phyloP scores from a whole-genome alignment of 2,113 vertebrate genomes.

The Taurulus bubalis region DNA sequence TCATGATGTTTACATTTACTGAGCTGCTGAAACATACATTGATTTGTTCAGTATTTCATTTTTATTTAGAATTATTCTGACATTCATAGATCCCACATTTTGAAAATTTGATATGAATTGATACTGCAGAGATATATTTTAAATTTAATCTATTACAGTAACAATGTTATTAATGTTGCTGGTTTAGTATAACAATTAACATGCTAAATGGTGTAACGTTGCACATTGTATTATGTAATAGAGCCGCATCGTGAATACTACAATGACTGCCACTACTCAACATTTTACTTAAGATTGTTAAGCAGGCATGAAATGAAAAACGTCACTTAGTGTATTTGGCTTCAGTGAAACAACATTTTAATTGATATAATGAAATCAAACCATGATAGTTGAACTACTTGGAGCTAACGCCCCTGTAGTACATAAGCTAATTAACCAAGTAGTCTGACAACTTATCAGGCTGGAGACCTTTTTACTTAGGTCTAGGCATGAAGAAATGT shows the following conservation, averaged over 20 bases:
- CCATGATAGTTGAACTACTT: conserved; percentile 21
- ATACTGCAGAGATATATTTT: background rate
- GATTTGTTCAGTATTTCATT: conserved; percentile 11
- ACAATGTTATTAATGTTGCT: background rate
- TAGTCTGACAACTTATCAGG: conserved; percentile 24
- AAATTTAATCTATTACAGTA: background rate
- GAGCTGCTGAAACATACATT: background rate
- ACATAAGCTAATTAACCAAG: conserved; percentile 30
- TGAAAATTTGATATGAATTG: conserved; percentile 9
- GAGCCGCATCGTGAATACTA: conserved; percentile 8
- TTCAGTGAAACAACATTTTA: conserved; percentile 15
- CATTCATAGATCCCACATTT: background rate
- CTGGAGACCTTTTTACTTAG: conserved; percentile 27
- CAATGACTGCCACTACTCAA: conserved; percentile 3
- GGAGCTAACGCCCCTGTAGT: background rate
- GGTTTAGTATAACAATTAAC: background rate
- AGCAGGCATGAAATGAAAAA: conserved; percentile 22
- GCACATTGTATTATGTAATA: conserved; percentile 6
- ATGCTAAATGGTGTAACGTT: background rate
- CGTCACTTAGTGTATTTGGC: conserved; percentile 1
- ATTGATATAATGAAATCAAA: conserved; percentile 27
- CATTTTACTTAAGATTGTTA: conserved; percentile 24
- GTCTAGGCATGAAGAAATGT: conserved; percentile 39
- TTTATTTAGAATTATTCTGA: background rate
- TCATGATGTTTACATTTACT: conserved; percentile 15